Percentiles rank a stretch among this genome's conserved stretches.
Evolutionary conservation across 1,140 invertebrate genomes (phyloP).

Genomic region (Camponotus vicinus): DNA sequence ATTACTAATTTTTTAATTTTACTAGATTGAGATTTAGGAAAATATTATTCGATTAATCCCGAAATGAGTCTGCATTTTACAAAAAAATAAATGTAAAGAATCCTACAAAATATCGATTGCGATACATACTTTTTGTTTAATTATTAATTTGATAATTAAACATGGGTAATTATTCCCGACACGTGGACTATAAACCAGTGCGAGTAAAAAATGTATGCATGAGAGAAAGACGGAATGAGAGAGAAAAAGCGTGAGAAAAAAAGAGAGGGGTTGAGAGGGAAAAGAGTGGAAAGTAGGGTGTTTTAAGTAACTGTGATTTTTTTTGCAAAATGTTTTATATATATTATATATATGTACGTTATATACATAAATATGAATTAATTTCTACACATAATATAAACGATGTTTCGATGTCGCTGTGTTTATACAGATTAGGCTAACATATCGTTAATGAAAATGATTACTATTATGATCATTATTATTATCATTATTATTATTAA

Average conservation of each 20-base stretch:
- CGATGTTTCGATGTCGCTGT: conserved; percentile 81
- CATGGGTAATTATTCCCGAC: conserved; percentile 12
- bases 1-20: conserved; percentile 10
- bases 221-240: not conserved
- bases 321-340: conserved; percentile 82
- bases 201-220: not conserved
- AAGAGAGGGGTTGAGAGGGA: not conserved
- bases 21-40: not conserved
- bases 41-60: conserved; percentile 2
- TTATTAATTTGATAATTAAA: conserved; percentile 26
- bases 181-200: conserved; percentile 30
- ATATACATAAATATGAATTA: conserved; percentile 80
- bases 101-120: conserved; percentile 10
- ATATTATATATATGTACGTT: conserved; percentile 78
- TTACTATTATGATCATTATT: conserved; percentile 44
- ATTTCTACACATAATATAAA: conserved; percentile 81
- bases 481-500: conserved; percentile 63
- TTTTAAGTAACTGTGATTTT: conserved; percentile 85
- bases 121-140: conserved; percentile 6
- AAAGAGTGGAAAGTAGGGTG: conserved; percentile 59
- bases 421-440: conserved; percentile 82
- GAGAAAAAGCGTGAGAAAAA: not conserved
- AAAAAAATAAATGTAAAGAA: not conserved
- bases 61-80: not conserved
- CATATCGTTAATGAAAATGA: conserved; percentile 80